Conservation (phyloP, 35 echinoderm and acorn worm species). For the Hemicentrotus pulcherrimus region DNA sequence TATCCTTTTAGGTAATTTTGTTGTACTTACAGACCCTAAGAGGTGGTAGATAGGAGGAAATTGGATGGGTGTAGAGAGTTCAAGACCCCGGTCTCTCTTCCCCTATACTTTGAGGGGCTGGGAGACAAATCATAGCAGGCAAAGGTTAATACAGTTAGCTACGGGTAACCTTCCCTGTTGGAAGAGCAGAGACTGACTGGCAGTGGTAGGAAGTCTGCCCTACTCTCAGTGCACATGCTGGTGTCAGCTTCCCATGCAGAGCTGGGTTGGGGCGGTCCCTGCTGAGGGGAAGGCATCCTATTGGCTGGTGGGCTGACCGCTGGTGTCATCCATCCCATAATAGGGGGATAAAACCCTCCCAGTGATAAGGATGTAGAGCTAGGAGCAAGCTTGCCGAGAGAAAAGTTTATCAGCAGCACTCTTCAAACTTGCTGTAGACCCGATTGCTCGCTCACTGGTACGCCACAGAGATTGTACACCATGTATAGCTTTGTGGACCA, state of each 20-base stretch:
- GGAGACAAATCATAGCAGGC: background rate
- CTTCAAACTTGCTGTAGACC: constrained; percentile 37
- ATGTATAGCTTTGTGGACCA: constrained; percentile 57
- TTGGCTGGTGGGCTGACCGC: constrained; percentile 42
- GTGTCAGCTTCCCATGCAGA: background rate
- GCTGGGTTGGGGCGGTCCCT: constrained; percentile 33
- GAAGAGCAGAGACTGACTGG: constrained; percentile 28
- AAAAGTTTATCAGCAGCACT: constrained; percentile 26
- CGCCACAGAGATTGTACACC: constrained; percentile 47
- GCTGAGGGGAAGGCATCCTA: background rate
- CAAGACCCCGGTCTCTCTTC: background rate
- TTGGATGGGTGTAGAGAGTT: constrained; percentile 34
- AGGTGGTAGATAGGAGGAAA: constrained; percentile 21
- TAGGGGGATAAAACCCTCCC: constrained; percentile 52
- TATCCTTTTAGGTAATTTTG: constrained; percentile 3
- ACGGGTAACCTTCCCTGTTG: background rate
- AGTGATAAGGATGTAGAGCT: background rate
- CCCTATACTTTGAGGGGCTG: background rate
- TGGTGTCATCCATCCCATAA: constrained; percentile 52
- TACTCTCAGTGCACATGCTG: background rate
- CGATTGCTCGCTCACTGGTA: constrained; percentile 45
- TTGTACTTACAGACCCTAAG: constrained; percentile 6
- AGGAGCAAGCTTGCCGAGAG: constrained; percentile 22
- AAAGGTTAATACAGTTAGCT: constrained; percentile 34
- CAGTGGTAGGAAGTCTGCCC: background rate